A percentile compares a stretch with the other conserved stretches of the same genome.
phyloP scores from a whole-genome alignment of 1,140 invertebrate genomes.

The Gerris buenoi region DNA sequence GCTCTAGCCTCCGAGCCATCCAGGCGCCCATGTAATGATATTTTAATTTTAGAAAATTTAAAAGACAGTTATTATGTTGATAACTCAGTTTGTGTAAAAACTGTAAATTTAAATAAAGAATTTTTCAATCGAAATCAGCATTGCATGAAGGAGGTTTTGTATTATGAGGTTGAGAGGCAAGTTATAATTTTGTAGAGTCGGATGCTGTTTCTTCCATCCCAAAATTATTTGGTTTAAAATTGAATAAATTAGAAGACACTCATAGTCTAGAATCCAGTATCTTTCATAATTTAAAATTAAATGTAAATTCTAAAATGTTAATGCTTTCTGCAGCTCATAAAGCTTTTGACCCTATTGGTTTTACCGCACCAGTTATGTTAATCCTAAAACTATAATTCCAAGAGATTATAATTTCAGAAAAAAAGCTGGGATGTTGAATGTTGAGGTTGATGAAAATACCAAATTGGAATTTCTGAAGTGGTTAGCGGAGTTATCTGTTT shows the following conservation, averaged over 20 bases:
- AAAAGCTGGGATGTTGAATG: not conserved
- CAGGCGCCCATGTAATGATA: no score
- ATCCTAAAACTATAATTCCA: not conserved
- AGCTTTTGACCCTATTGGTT: not conserved
- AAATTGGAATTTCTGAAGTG: not conserved
- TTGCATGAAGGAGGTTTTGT: not conserved
- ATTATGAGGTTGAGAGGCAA: not conserved
- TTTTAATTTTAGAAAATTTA: not conserved
- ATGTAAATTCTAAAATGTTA: not conserved
- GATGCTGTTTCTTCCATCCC: not conserved
- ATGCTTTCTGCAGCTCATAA: not conserved
- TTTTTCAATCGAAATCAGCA: not conserved
- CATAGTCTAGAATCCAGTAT: not conserved
- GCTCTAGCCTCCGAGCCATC: no score
- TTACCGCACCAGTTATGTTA: not conserved
- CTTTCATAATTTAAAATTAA: not conserved
- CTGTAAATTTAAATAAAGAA: not conserved
- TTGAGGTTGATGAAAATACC: not conserved
- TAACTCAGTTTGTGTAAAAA: not conserved
- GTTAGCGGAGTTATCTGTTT: not conserved
- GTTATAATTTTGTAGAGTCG: not conserved
- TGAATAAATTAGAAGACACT: not conserved
- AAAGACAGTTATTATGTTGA: not conserved
- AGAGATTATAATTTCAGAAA: not conserved
- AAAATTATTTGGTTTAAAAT: not conserved